phyloP scores from a whole-genome alignment of 2,797 vertebrate genomes.

The Pelochelys cantorii region DNA sequence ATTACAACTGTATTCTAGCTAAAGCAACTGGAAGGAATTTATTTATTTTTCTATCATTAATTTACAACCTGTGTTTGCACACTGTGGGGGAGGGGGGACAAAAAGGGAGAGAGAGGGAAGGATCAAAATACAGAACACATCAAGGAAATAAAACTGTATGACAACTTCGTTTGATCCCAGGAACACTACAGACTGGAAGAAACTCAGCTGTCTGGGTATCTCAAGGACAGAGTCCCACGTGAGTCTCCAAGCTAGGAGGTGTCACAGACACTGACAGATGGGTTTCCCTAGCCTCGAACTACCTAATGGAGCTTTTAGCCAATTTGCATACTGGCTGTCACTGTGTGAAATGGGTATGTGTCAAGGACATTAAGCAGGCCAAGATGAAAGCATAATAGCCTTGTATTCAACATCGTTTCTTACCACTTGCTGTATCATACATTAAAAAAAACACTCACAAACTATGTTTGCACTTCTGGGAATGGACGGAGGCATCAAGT shows the following conservation, averaged over 20 bases:
- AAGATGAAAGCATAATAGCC: constrained; percentile 72
- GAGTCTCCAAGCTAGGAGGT: constrained; percentile 75
- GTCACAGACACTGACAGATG: constrained; percentile 83
- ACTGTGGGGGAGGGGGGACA: neutral
- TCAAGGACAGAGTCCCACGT: constrained; percentile 80
- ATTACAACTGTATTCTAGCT: neutral
- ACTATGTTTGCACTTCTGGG: neutral
- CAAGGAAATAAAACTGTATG: constrained; percentile 4
- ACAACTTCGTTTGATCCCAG: constrained; percentile 58
- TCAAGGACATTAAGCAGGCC: constrained; percentile 79
- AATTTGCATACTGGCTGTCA: constrained; percentile 81
- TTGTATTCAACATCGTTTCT: constrained; percentile 49
- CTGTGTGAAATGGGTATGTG: constrained; percentile 75
- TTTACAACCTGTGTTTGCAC: neutral
- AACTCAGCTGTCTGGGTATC: constrained; percentile 73
- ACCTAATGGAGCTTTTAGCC: constrained; percentile 82
- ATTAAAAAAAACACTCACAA: rapidly evolving
- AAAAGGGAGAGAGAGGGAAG: neutral
- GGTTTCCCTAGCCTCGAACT: constrained; percentile 80
- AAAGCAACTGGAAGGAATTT: neutral
- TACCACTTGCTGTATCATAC: constrained; percentile 14
- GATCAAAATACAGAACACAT: constrained; percentile 13
- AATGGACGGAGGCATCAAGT: constrained; percentile 17
- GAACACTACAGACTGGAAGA: constrained; percentile 50
- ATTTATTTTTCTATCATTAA: neutral